Evolutionary conservation across 2,797 vertebrate genomes (phyloP).

Genomic region (Alfaro cultratus): DNA sequence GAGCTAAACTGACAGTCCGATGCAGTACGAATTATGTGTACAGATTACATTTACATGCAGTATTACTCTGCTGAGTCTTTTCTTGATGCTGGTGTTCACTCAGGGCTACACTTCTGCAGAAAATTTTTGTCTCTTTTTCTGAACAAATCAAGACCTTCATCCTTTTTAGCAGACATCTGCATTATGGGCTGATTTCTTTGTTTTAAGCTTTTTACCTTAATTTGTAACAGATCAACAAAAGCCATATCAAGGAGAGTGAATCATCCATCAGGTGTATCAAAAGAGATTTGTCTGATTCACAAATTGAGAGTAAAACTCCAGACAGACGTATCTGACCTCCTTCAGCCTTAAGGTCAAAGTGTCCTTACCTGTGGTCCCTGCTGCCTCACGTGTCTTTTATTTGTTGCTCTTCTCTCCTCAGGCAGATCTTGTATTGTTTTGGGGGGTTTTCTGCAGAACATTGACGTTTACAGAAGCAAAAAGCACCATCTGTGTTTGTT

Average conservation of each 20-base stretch:
- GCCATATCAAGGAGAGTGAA: constrained; percentile 33
- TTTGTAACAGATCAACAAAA: constrained; percentile 24
- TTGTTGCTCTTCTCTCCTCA: constrained; percentile 50
- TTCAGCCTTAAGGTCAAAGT: constrained; percentile 41
- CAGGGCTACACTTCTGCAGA: constrained; percentile 58
- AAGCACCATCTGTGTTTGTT: constrained; percentile 16
- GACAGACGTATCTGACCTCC: constrained; percentile 1
- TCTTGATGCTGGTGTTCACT: constrained; percentile 49
- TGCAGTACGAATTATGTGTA: constrained; percentile 23
- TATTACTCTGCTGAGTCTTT: constrained; percentile 38
- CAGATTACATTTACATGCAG: constrained; percentile 30
- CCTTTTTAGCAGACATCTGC: constrained; percentile 20
- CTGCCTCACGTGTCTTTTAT: constrained; percentile 9
- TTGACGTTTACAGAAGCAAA: constrained; percentile 52
- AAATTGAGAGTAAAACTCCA: constrained; percentile 11
- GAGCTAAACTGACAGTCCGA: constrained; percentile 30
- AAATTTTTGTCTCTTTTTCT: constrained; percentile 32
- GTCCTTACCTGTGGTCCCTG: constrained; percentile 23
- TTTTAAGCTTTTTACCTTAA: background rate
- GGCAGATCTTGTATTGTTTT: constrained; percentile 30
- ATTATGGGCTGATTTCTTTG: constrained; percentile 14
- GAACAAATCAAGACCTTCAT: constrained; percentile 42
- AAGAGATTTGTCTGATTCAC: constrained; percentile 6
- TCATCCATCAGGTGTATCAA: constrained; percentile 9
- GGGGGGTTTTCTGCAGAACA: constrained; percentile 24